Conservation (phyloP, 2,888 invertebrate genomes). For the Chrysolina oricalcia region DNA sequence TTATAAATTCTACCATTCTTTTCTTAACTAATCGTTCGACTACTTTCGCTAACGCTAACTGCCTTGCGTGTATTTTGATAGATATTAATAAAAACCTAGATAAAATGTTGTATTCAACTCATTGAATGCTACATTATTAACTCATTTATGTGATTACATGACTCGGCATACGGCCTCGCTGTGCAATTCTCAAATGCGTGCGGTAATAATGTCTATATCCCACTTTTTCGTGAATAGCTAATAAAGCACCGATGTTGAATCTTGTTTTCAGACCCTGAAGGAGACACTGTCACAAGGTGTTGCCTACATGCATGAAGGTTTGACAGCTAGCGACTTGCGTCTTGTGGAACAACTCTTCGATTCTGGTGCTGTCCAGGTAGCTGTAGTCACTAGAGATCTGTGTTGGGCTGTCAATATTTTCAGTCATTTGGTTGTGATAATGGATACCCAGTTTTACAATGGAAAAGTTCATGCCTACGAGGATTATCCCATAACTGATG, state of each 20-base stretch:
- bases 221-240: too few species aligned
- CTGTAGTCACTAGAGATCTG: constrained; percentile 93
- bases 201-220: too few species aligned
- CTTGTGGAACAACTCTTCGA: constrained; percentile 95
- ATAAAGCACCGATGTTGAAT: background rate
- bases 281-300: constrained; percentile 96
- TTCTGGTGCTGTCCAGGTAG: constrained; percentile 93
- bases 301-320: constrained; percentile 97
- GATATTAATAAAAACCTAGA: too few species aligned
- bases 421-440: constrained; percentile 95
- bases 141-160: too few species aligned
- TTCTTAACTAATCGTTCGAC: too few species aligned
- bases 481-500: constrained; percentile 98
- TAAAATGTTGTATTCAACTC: too few species aligned
- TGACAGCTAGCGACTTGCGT: constrained; percentile 87
- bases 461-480: constrained; percentile 91
- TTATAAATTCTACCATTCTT: too few species aligned
- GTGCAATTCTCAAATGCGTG: too few species aligned
- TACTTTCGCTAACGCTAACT: too few species aligned
- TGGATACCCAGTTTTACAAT: constrained; percentile 96
- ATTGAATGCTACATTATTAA: too few species aligned
- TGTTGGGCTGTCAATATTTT: constrained; percentile 94
- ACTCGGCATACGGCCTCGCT: too few species aligned
- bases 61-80: too few species aligned
- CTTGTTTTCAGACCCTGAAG: constrained; percentile 79